These are phyloP conservation scores for Aspidapion aeneum DNA, from an alignment of 2,888 invertebrate species.

Conservation along the genomic window DNA sequence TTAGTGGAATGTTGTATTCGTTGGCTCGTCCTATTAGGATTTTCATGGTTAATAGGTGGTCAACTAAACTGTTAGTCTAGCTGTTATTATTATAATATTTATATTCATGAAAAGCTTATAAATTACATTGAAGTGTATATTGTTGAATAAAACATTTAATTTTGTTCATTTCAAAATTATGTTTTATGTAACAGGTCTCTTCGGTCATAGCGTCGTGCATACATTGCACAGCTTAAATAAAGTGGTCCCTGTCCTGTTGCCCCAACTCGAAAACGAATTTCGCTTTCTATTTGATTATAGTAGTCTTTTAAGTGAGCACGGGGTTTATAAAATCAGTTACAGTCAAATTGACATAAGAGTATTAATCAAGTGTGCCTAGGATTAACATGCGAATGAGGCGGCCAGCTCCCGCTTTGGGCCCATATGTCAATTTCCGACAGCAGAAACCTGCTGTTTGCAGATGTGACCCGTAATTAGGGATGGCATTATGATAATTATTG, in stretches of 20 bases:
- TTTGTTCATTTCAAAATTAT: background rate
- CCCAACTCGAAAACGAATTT: background rate
- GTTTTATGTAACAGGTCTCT: background rate
- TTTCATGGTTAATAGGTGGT: too few relatives aligned
- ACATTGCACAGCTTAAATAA: background rate
- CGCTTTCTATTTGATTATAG: background rate
- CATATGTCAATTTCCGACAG: conserved; percentile 42
- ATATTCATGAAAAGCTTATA: too few relatives aligned
- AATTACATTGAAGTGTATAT: too few relatives aligned
- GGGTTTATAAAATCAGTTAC: conserved; percentile 45
- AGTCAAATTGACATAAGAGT: conserved; percentile 44
- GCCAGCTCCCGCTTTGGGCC: conserved; percentile 31
- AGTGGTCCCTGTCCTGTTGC: background rate
- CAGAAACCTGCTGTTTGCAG: conserved; percentile 36
- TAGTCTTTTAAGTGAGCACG: conserved; percentile 18
- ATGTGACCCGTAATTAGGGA: conserved; percentile 34
- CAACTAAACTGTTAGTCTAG: too few relatives aligned
- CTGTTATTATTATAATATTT: too few relatives aligned
- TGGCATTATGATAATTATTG: conserved; percentile 22
- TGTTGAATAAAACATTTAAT: background rate
- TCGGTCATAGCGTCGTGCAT: background rate
- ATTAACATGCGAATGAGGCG: conserved; percentile 39
- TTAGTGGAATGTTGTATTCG: too few relatives aligned
- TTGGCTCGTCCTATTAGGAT: too few relatives aligned
- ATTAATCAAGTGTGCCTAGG: conserved; percentile 45